These are phyloP conservation scores for Chaetorhynchus papuensis DNA, from an alignment of 2,113 vertebrate genomes.

Conservation along the genomic window DNA sequence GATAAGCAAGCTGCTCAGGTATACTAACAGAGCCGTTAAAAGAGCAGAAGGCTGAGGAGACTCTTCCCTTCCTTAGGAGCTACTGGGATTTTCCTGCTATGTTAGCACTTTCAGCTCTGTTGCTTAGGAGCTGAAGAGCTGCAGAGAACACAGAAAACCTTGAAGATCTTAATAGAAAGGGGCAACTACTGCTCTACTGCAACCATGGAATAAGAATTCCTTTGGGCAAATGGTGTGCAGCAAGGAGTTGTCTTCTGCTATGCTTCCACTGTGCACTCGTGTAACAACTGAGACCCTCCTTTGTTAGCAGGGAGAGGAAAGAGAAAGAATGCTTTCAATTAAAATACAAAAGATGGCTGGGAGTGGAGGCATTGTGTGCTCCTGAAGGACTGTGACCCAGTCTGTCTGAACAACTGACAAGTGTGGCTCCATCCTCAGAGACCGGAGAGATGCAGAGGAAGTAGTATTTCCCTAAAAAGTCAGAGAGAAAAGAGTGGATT, in stretches of 20 bases:
- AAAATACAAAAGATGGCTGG: not conserved
- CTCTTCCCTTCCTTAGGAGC: not conserved
- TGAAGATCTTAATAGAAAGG: not conserved
- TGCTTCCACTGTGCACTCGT: not conserved
- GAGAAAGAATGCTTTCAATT: not conserved
- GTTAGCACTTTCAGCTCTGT: not conserved
- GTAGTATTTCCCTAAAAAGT: slow-evolving; percentile 2
- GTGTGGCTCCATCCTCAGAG: not conserved
- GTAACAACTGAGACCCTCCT: not conserved
- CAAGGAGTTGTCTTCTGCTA: not conserved
- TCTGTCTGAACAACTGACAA: not conserved
- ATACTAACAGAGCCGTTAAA: not conserved
- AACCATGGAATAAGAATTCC: not conserved
- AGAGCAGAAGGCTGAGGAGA: not conserved
- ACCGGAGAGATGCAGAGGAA: not conserved
- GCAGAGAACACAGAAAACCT: not conserved
- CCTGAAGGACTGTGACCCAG: not conserved
- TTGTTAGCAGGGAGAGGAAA: not conserved
- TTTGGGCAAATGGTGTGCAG: not conserved
- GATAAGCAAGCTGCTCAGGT: not conserved
- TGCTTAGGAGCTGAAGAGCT: not conserved
- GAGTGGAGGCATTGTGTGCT: not conserved
- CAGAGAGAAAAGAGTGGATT: not conserved
- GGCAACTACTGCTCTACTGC: not conserved
- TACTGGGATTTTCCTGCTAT: not conserved